Evolutionary conservation across 2,113 vertebrate genomes (phyloP), one percentile per base, ranked within the genome.

Genomic region (Redunca redunca): DNA sequence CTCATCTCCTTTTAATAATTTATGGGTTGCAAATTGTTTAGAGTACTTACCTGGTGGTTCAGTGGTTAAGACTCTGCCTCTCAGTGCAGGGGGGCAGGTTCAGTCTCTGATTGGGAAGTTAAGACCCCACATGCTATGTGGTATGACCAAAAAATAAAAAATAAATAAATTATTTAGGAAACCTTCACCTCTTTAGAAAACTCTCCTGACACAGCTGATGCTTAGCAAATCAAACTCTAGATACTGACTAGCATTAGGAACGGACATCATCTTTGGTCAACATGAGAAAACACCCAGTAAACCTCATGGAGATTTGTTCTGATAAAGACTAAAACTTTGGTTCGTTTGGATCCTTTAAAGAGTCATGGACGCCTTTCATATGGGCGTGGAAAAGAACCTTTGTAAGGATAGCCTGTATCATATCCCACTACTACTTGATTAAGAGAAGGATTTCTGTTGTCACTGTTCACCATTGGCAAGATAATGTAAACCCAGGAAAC

Each of bases 401-500:
- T 48, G 14, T 93, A 58, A 88, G 46, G 43, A 52, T 58, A 23
- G 13, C 33, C 17, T 26, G 2, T n/a, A 26, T 94, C 46, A 25
- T 30, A 30, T 46, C 30, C 16, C n/a, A 43, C 40, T 36, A 30
- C 60, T 36, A 10, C 19, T 46, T 52, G 36, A 33, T 55, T 52
- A 93, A 98, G 90, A 94, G 91, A 53, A n/a, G 9, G 46, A 74
- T 80, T 96, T 97, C 89, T 96, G 46, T 67, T 97, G 57, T 93
- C 7, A 10, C 80, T 43, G 48, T 97, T 97, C 80, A 64, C 57
- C 95, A 96, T 62, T 97, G 89, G 91, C 92, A 97, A 97, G 67
- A 36, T 84, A 11, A 11, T 26, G 3, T n/a, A 52, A 91, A 46
- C 81, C 58, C 11, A 94, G 98, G 98, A 98, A 98, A 98, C 92